Base-by-base conservation (phyloP, 2,113 vertebrate genomes). In the Xenopus laevis region DNA sequence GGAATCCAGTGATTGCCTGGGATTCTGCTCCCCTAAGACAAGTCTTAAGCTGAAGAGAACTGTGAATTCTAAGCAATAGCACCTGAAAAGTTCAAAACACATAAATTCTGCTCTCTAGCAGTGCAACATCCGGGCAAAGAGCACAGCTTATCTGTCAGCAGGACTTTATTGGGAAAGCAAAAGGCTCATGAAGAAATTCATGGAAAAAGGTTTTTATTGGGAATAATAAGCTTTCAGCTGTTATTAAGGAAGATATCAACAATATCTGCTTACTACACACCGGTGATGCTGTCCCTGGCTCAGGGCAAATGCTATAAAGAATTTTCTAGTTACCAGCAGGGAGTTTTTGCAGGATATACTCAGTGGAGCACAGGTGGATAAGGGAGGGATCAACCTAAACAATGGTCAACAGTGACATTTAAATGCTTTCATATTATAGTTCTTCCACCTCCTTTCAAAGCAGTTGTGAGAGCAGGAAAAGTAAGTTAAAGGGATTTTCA, bases 61-160 rank as follows among this genome's bases (percentile, higher is more conserved):
- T n/a, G 63, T 46, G 17, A 46, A 65, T 65, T 65, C 63, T 45
- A n/a, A 65, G 63, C 7, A 65, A 46, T 65, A 65, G 40, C 44
- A 65, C 63, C 44, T 46, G 33, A 65, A 65, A 65, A 44, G 44
- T 65, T 65, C 16, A 46, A 65, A 65, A 65, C 63, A 65, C 40
- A 65, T 65, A 65, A 45, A 46, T 46, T 46, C n/a, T 60, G 58
- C 58, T 55, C 53, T n/a, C 53, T n/a, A 23, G 10, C 20, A 60
- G 10, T 60, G 15, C 58, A 23, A 60, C 21, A 23, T n/a, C 11
- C 9, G 21, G 58, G 11, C 18, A 60, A 23, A 23, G 58, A 27
- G 8, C 21, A 13, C 18, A 21, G 18, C 10, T 10, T 27, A 60
- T 60, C 58, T 60, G 58, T 23, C 58, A 60, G 21, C 58, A 21